These are phyloP conservation scores for Aphidius ervi DNA, from an alignment of 1,140 invertebrate genomes.

Conservation along the genomic window DNA sequence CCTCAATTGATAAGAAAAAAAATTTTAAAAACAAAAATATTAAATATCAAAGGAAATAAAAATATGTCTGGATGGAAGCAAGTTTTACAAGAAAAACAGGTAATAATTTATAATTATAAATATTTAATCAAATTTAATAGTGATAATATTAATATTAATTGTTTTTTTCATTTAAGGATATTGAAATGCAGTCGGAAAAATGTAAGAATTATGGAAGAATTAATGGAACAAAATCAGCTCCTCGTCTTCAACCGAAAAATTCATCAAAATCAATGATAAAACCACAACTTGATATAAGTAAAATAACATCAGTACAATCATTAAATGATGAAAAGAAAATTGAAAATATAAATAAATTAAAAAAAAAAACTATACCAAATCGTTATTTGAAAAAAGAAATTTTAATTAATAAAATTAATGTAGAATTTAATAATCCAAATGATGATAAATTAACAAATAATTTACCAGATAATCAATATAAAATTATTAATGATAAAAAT, in stretches of 20 bases:
- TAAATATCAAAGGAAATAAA: conserved; percentile 16
- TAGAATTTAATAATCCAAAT: too few relatives aligned
- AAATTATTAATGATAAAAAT: too few relatives aligned
- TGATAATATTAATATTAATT: too few relatives aligned
- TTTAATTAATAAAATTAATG: too few relatives aligned
- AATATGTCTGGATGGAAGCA: conserved; percentile 32
- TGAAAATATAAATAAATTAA: neutral
- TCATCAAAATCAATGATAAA: neutral
- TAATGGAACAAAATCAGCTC: neutral
- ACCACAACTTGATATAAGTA: neutral
- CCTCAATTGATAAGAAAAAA: conserved; percentile 40
- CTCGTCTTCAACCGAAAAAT: neutral
- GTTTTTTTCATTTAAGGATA: neutral
- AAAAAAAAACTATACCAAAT: neutral
- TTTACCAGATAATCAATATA: too few relatives aligned
- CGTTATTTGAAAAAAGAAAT: neutral
- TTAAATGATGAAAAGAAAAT: neutral
- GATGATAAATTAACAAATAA: too few relatives aligned
- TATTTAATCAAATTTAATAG: too few relatives aligned
- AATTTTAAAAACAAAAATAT: conserved; percentile 12
- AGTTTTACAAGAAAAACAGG: conserved; percentile 28
- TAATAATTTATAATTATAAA: neutral
- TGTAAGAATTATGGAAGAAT: neutral
- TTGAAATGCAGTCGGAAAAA: neutral
- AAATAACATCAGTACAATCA: neutral